Conservation (phyloP, 2,888 invertebrate genomes). For the Brachypalpus laphriformis region DNA sequence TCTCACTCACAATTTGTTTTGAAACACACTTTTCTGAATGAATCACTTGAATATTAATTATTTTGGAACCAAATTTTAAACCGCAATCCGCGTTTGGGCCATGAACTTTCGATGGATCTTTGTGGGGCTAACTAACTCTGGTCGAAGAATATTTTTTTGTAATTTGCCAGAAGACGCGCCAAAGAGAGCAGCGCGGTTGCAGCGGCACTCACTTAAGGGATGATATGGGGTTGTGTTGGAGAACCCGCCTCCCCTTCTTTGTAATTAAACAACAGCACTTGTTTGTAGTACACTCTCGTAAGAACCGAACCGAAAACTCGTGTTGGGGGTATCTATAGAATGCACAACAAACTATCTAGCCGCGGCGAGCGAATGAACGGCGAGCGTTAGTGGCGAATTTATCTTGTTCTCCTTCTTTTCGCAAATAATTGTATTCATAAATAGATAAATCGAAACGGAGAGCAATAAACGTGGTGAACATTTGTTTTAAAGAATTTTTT, state of each 20-base stretch:
- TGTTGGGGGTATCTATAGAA: constrained; percentile 18
- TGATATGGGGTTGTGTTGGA: constrained; percentile 27
- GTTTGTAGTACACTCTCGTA: constrained; percentile 38
- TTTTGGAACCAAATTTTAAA: not conserved
- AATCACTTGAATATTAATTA: constrained; percentile 4
- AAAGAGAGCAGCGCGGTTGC: constrained; percentile 17
- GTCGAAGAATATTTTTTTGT: constrained; percentile 5
- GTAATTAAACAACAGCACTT: constrained; percentile 40
- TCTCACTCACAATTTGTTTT: not conserved
- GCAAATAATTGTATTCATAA: constrained; percentile 59
- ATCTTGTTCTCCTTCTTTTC: constrained; percentile 28
- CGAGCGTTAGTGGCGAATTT: constrained; percentile 37
- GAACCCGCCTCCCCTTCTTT: constrained; percentile 19
- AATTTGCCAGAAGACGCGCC: constrained; percentile 34
- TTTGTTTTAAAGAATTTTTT: constrained; percentile 36
- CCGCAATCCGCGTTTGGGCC: constrained; percentile 12
- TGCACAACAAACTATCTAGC: constrained; percentile 28
- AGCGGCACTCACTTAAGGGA: constrained; percentile 60
- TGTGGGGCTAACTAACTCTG: constrained; percentile 18
- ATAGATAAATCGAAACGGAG: constrained; percentile 68
- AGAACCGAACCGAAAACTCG: constrained; percentile 11
- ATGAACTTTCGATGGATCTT: constrained; percentile 23
- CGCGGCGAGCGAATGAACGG: constrained; percentile 36
- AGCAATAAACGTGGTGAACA: constrained; percentile 52
- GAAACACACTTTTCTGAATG: not conserved